Evolutionary conservation across 2,113 vertebrate species (phyloP).

Genomic region (Sterna hirundo): DNA sequence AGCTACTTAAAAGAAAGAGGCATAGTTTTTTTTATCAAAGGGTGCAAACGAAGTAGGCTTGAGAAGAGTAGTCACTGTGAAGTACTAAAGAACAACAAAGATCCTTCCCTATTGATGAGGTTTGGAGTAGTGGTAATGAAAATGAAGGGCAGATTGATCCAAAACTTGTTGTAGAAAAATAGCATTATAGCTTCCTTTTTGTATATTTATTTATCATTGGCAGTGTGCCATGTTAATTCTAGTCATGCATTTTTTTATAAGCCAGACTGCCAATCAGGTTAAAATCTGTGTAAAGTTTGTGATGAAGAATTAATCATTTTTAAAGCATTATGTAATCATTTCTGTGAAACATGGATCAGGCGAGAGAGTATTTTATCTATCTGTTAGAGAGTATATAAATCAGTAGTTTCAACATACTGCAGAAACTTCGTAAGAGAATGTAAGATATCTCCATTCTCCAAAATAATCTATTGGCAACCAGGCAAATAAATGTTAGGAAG

Average conservation of each 20-base stretch:
- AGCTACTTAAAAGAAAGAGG: background rate
- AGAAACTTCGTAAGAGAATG: background rate
- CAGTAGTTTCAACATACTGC: background rate
- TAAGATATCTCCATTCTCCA: background rate
- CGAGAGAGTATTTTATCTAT: background rate
- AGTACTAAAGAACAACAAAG: background rate
- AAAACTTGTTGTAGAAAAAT: background rate
- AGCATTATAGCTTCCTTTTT: background rate
- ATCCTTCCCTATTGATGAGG: background rate
- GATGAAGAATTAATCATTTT: background rate
- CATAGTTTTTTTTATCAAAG: background rate
- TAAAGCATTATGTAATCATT: background rate
- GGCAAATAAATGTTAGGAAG: conserved; percentile 13
- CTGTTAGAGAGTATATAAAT: background rate
- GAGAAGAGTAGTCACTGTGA: background rate
- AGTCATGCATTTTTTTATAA: background rate
- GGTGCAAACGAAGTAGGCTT: background rate
- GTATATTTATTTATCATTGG: background rate
- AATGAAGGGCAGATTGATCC: background rate
- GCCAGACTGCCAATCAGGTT: background rate
- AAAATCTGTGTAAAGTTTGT: background rate
- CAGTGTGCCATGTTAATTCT: background rate
- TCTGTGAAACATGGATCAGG: background rate
- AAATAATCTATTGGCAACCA: background rate
- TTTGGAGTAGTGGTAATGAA: background rate